These are phyloP conservation scores for Tupaia tana DNA, from an alignment of 2,113 vertebrate genomes.

Conservation along the genomic window DNA sequence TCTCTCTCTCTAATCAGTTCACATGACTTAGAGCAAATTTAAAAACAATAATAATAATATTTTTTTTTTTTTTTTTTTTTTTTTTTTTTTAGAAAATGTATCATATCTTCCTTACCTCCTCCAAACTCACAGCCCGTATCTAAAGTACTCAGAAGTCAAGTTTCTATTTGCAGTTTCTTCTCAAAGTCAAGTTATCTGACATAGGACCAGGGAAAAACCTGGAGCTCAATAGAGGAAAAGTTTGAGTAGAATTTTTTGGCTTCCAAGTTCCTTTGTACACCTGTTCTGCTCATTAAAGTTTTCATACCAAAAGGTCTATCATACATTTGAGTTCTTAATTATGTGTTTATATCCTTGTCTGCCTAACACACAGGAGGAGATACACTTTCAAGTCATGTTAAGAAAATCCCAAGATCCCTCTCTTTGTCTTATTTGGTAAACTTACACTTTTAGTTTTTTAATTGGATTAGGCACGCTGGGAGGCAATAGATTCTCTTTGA, in stretches of 20 bases:
- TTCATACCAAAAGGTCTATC: not conserved
- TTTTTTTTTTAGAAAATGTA: not conserved
- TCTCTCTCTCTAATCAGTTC: too few species aligned
- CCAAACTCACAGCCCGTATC: not conserved
- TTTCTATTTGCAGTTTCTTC: not conserved
- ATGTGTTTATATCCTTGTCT: not conserved
- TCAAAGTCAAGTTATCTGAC: not conserved
- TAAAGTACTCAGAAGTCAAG: not conserved
- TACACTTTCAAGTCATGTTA: constrained; percentile 32
- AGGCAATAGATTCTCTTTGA: constrained; percentile 33
- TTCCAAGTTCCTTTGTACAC: constrained; percentile 16
- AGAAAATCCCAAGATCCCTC: not conserved
- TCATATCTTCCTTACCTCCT: too few species aligned
- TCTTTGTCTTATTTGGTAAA: constrained; percentile 15
- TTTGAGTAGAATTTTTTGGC: not conserved
- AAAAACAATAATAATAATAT: too few species aligned
- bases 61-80: not conserved
- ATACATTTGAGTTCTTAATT: constrained; percentile 36
- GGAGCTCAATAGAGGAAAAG: not conserved
- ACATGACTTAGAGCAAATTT: too few species aligned
- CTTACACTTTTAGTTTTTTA: constrained; percentile 44
- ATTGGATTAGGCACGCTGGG: not conserved
- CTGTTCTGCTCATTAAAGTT: not conserved
- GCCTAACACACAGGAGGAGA: not conserved
- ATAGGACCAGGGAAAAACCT: not conserved